Conservation (phyloP, 2,888 invertebrate genomes). For the Terebella lapidaria region DNA sequence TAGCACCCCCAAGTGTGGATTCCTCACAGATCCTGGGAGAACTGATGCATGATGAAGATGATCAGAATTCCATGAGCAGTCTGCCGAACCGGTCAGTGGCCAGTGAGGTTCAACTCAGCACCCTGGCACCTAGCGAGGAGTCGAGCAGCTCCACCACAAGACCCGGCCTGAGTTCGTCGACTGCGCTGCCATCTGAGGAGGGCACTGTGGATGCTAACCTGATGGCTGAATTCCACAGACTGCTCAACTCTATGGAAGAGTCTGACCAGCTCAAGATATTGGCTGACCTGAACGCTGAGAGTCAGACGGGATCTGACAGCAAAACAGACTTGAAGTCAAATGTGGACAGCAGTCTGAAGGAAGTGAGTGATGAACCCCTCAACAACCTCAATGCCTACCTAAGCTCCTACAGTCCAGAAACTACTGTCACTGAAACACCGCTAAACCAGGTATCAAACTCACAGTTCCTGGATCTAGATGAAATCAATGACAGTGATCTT, state of each 20-base stretch:
- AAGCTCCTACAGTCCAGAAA: not conserved
- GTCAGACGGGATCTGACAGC: not conserved
- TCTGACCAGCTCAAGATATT: not conserved
- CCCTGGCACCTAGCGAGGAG: not conserved
- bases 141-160: not conserved
- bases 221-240: not conserved
- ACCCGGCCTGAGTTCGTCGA: not conserved
- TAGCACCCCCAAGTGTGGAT: not conserved
- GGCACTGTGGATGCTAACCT: not conserved
- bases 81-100: conserved; percentile 22
- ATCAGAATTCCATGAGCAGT: conserved; percentile 3
- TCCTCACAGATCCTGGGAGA: not conserved
- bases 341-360: not conserved
- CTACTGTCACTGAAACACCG: not conserved
- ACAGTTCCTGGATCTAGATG: conserved; percentile 23
- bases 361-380: not conserved
- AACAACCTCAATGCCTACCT: not conserved
- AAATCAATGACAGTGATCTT: conserved; percentile 27
- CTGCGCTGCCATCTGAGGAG: not conserved
- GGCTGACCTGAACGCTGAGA: not conserved
- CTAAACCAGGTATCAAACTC: not conserved
- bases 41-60: not conserved
- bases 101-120: conserved; percentile 15
- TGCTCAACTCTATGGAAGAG: not conserved
- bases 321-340: not conserved